Evolutionary conservation across 2,113 vertebrate genomes (phyloP).

Genomic region (Crocuta crocuta): DNA sequence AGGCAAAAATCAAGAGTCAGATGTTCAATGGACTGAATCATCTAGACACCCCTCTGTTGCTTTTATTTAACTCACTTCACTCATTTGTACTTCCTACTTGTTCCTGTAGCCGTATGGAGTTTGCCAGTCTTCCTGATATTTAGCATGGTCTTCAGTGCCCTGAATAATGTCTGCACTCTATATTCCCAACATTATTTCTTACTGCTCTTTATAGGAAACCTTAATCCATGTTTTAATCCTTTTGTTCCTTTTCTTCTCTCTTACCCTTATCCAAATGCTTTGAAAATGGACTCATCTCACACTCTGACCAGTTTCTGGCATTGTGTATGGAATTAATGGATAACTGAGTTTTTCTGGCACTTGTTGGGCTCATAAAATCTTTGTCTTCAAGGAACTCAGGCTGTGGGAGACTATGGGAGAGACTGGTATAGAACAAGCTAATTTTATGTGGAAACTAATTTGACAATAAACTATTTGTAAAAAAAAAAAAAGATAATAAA

Average conservation of each 20-base stretch:
- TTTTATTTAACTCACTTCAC: not conserved
- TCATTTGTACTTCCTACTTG: not conserved
- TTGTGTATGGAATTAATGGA: not conserved
- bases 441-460: too few species aligned
- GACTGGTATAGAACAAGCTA: not conserved
- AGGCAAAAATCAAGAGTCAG: too few species aligned
- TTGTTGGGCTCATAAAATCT: not conserved
- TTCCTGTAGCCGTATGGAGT: not conserved
- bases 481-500: too few species aligned
- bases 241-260: not conserved
- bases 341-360: conserved; percentile 11
- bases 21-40: too few species aligned
- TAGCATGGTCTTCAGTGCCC: not conserved
- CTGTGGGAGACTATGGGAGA: not conserved
- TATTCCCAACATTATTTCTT: conserved; percentile 10
- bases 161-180: not conserved
- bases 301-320: not conserved
- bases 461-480: too few species aligned
- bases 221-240: not conserved
- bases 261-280: not conserved
- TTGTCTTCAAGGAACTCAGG: not conserved
- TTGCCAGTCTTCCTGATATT: not conserved
- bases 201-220: not conserved
- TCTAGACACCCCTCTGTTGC: not conserved
- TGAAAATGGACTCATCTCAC: not conserved